Evolutionary conservation across 2,797 vertebrate genomes (phyloP).

Genomic region (Steatocranus sp.): DNA sequence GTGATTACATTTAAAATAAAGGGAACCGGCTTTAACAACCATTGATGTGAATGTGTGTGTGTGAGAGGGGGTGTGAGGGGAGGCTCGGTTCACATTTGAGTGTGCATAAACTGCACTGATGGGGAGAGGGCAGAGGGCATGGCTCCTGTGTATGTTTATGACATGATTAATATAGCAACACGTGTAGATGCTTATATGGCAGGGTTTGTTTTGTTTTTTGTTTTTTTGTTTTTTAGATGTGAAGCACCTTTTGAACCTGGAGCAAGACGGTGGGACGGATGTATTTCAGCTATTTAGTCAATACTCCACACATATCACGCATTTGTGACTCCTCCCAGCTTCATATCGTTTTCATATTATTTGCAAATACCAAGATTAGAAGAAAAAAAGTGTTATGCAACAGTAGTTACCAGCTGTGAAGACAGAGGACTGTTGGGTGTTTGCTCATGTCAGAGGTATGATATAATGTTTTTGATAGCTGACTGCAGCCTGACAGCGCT

Average conservation of each 20-base stretch:
- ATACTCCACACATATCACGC: neutral
- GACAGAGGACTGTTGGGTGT: neutral
- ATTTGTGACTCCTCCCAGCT: slow-evolving; percentile 1
- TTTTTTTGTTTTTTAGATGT: neutral
- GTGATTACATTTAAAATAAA: neutral
- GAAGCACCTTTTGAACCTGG: neutral
- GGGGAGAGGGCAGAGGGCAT: slow-evolving; percentile 5
- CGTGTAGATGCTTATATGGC: neutral
- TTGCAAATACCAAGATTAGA: neutral
- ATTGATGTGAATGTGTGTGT: neutral
- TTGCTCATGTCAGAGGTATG: neutral
- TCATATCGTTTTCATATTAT: neutral
- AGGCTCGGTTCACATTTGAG: neutral
- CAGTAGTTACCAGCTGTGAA: neutral
- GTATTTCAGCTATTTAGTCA: neutral
- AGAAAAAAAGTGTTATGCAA: neutral
- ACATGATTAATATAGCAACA: neutral
- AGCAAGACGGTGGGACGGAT: neutral
- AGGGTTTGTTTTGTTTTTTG: neutral
- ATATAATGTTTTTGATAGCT: neutral
- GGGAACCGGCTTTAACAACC: neutral
- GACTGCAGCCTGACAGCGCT: neutral
- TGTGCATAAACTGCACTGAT: neutral
- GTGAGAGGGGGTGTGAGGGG: neutral
- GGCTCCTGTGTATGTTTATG: neutral